Base-by-base conservation (phyloP, 2,888 invertebrate species). In the Lasius fuliginosus region DNA sequence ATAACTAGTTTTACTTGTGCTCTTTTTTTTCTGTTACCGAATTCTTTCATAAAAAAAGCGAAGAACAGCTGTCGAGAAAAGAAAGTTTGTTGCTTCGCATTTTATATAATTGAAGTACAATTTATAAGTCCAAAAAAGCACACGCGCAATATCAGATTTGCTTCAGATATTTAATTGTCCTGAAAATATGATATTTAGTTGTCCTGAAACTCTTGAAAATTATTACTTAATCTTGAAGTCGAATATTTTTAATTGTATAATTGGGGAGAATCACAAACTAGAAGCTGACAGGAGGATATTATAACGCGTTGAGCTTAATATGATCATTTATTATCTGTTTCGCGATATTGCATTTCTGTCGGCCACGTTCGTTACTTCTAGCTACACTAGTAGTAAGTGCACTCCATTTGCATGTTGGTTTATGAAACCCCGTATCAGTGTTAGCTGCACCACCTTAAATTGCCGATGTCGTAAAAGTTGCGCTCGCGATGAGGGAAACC, bases 391-490 rank as follows among this genome's bases (percentile, higher is more conserved):
- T 71, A 71, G 36, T 81, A 82, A 81, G 79, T 71, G 64, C 33
- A 30, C 30, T 46, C 58, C 76, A 79, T 86, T 88, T 83, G 68
- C 84, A 81, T 84, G 71, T 71, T 81, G 60, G 79, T 46, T 81
- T 71, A 81, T 81, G 79, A 79, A 79, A 60, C 46, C 69, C 69
- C 46, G 68, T 71, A 79, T 79, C 79, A 42, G 58, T 49, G 58
- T 53, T 69, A 71, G 71, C 71, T 81, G 49, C 62, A 6, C 12
- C 36, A 83, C 76, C 62, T 84, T 88, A 82, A 86, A 88, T 88
- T 84, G 86, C 86, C 88, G 85, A 82, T 68, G 40, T 69, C 27
- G 36, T 77, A 86, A 88, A 88, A 86, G 84, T 88, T 74, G 74
- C 76, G 64, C 76, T 64, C 68, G 36, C 64, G 86, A 68, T 69